A percentile compares a stretch with the other conserved stretches of the same genome.
Conservation (phyloP, 2,797 vertebrate species). For the Crotalus adamanteus region DNA sequence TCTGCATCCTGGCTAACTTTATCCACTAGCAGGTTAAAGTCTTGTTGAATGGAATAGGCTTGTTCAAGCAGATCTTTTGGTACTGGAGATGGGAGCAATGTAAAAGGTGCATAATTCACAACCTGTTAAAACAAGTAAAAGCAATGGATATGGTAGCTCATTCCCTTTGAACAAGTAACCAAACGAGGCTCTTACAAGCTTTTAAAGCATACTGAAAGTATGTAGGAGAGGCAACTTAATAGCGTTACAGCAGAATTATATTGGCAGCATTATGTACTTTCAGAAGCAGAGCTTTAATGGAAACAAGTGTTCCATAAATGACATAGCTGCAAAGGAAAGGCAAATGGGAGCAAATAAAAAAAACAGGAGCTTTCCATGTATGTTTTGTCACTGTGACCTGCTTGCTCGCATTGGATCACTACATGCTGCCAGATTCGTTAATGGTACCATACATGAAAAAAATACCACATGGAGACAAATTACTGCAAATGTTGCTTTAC, state of each 20-base stretch:
- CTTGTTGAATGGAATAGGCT: slow-evolving; percentile 84
- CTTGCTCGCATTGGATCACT: neutral
- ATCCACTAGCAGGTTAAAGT: slow-evolving; percentile 90
- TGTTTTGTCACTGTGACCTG: neutral
- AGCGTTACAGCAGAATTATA: neutral
- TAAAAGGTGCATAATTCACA: slow-evolving; percentile 88
- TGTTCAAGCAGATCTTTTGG: slow-evolving; percentile 79
- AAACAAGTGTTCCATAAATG: neutral
- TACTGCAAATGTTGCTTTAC: neutral
- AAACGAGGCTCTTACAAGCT: neutral
- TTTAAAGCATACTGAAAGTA: neutral
- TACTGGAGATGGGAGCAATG: slow-evolving; percentile 85
- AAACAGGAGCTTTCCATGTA: neutral
- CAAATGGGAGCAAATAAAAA: neutral
- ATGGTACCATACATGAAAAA: neutral
- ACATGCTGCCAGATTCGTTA: neutral
- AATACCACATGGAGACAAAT: neutral
- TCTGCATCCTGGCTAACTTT: slow-evolving; percentile 81
- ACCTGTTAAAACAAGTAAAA: slow-evolving; percentile 67
- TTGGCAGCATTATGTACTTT: neutral
- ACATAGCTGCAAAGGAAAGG: neutral
- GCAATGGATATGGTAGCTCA: neutral
- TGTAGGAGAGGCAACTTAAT: neutral
- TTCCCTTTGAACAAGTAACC: neutral
- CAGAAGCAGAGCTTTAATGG: neutral